These are phyloP conservation scores for Lampris megalopsis DNA, from an alignment of 2,113 vertebrate species.

Conservation along the genomic window DNA sequence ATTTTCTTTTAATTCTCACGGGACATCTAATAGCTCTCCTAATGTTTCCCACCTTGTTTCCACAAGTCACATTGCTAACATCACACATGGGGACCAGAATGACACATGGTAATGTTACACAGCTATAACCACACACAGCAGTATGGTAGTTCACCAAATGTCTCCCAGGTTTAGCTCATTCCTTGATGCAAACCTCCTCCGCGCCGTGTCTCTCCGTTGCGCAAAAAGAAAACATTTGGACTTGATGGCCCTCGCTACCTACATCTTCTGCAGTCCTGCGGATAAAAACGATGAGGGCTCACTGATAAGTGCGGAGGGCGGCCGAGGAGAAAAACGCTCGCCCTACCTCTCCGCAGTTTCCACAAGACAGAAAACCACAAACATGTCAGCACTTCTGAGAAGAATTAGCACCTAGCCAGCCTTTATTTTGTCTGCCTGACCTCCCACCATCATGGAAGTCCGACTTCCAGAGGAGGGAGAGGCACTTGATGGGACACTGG, in stretches of 20 bases:
- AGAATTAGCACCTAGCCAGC: slow-evolving; percentile 41
- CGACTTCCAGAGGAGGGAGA: slow-evolving; percentile 34
- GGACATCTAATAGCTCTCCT: slow-evolving; percentile 61
- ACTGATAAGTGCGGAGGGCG: neutral
- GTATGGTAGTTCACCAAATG: neutral
- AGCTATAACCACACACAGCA: neutral
- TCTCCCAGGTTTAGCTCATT: neutral
- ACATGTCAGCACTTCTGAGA: slow-evolving; percentile 41
- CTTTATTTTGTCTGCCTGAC: slow-evolving; percentile 37
- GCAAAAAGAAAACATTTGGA: slow-evolving; percentile 5
- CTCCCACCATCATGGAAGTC: slow-evolving; percentile 46
- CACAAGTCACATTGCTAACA: neutral
- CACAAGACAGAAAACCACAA: slow-evolving; percentile 37
- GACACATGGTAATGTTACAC: neutral
- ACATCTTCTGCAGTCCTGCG: slow-evolving; percentile 2
- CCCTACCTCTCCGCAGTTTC: slow-evolving; percentile 5
- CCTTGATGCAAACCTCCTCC: slow-evolving; percentile 5
- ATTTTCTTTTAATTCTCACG: slow-evolving; percentile 61
- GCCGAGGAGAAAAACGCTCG: slow-evolving; percentile 1
- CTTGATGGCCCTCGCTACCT: neutral
- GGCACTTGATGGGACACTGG: slow-evolving; percentile 19
- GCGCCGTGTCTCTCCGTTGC: neutral
- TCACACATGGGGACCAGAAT: slow-evolving; percentile 31
- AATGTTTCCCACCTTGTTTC: slow-evolving; percentile 68
- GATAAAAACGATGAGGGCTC: slow-evolving; percentile 8